Evolutionary conservation across 2,113 vertebrate genomes (phyloP).

Genomic region (Ceyx margarethae): DNA sequence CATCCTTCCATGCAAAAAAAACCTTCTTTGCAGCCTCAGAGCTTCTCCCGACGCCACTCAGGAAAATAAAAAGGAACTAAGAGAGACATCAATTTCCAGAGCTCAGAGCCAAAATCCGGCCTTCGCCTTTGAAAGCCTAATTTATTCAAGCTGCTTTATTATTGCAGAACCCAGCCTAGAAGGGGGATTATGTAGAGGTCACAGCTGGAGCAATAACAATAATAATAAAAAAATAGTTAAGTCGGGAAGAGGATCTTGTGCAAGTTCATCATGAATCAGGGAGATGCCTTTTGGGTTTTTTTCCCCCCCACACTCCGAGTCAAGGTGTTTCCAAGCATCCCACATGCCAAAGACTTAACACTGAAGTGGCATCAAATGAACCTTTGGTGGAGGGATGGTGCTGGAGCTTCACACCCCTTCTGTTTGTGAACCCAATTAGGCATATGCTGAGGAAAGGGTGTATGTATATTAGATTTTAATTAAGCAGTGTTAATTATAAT

Average conservation of each 20-base stretch:
- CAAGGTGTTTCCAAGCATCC: background rate
- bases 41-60: background rate
- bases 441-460: conserved; percentile 76
- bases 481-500: conserved; percentile 88
- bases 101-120: conserved; percentile 60
- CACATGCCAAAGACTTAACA: background rate
- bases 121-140: conserved; percentile 71
- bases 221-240: conserved; percentile 53
- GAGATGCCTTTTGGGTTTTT: background rate
- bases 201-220: conserved; percentile 53
- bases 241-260: background rate
- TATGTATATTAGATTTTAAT: conserved; percentile 86
- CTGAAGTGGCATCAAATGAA: background rate
- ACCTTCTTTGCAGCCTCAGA: background rate
- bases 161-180: conserved; percentile 30
- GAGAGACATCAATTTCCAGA: conserved; percentile 66
- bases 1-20: background rate
- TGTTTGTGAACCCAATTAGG: conserved; percentile 75
- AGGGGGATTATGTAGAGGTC: conserved; percentile 63
- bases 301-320: background rate
- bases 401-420: conserved; percentile 36
- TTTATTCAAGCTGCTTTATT: conserved; percentile 73
- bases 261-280: background rate
- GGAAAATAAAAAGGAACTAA: conserved; percentile 45
- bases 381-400: background rate